Evolutionary conservation across 2,113 vertebrate species (phyloP).

Genomic region (Craseonycteris thonglongyai): DNA sequence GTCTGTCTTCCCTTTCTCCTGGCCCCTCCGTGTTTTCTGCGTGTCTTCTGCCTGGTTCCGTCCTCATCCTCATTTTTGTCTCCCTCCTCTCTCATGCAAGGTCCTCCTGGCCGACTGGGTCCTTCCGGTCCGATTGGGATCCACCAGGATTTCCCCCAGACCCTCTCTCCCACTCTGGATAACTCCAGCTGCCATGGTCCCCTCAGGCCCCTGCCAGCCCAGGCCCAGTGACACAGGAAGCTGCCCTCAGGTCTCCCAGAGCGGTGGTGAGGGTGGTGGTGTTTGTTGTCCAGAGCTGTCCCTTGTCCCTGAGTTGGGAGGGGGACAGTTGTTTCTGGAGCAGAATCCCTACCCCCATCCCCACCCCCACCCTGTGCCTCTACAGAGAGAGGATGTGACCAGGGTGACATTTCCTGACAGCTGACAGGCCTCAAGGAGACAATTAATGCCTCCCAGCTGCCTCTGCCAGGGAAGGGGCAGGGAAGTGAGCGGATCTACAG

Average conservation of each 20-base stretch:
- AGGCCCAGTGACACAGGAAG: not conserved
- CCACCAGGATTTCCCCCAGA: not conserved
- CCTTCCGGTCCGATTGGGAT: not conserved
- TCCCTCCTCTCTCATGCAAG: not conserved
- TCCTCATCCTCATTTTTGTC: not conserved
- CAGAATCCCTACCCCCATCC: too few relatives aligned
- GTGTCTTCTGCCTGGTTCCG: not conserved
- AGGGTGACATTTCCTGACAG: not conserved
- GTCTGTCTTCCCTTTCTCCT: not conserved
- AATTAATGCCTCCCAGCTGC: not conserved
- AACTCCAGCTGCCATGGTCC: not conserved
- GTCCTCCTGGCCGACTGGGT: not conserved
- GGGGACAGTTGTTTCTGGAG: not conserved
- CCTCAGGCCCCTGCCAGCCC: not conserved
- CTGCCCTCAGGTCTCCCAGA: not conserved
- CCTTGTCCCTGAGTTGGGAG: not conserved
- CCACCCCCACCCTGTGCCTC: not conserved
- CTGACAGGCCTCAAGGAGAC: conserved; percentile 11
- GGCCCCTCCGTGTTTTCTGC: not conserved
- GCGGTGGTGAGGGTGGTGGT: too few relatives aligned
- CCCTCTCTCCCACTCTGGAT: not conserved
- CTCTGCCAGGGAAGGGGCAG: not conserved
- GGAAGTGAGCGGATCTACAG: too few relatives aligned
- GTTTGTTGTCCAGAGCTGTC: not conserved
- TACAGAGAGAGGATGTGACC: not conserved